Percentiles rank a stretch among this genome's conserved stretches.
Conservation (phyloP, 2,888 invertebrate species). For the Girardia tigrina region DNA sequence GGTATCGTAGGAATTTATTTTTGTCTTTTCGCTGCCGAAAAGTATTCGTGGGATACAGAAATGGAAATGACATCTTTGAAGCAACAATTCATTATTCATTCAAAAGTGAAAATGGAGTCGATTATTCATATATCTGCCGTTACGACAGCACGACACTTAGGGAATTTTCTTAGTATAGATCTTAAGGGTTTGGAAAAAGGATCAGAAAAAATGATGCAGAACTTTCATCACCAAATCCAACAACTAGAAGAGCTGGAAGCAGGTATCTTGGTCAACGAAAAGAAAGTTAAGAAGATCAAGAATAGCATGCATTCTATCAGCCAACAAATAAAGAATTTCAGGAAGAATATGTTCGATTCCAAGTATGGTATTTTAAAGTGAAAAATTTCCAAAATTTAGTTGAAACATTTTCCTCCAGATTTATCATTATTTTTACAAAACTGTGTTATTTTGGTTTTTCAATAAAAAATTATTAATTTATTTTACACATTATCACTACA, state of each 20-base stretch:
- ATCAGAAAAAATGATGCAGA: not conserved
- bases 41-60: not conserved
- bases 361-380: not conserved
- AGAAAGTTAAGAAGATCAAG: not conserved
- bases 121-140: not conserved
- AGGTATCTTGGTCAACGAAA: not conserved
- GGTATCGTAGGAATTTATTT: not conserved
- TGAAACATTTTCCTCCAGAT: too few species aligned
- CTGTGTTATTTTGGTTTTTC: too few species aligned
- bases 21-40: not conserved
- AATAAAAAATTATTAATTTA: too few species aligned
- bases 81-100: not conserved
- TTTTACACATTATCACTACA: too few species aligned
- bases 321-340: not conserved
- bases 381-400: too few species aligned
- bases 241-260: not conserved
- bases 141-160: not conserved
- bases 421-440: too few species aligned
- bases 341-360: not conserved
- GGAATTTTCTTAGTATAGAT: not conserved
- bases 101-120: slow-evolving; percentile 5
- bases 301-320: not conserved
- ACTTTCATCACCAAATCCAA: not conserved
- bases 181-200: not conserved
- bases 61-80: not conserved